Percentiles rank a stretch among this genome's conserved stretches.
Evolutionary conservation across 2,888 invertebrate species (phyloP).

Genomic region (Apamea sordens): DNA sequence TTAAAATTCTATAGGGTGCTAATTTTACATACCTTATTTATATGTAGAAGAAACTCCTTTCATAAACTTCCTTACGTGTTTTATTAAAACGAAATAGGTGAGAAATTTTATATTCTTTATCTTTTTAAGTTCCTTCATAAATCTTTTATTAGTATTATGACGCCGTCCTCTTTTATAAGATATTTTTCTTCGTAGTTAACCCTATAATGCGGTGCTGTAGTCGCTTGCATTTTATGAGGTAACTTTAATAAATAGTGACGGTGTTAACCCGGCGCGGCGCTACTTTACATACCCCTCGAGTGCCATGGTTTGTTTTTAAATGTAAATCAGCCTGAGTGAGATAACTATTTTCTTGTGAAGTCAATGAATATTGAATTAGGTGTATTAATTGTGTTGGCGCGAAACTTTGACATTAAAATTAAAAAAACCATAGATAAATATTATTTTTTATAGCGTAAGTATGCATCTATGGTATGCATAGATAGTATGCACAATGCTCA

Average conservation of each 20-base stretch:
- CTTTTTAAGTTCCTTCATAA: conserved; percentile 35
- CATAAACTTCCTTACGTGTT: conserved; percentile 8
- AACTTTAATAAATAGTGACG: conserved; percentile 56
- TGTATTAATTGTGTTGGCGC: background rate
- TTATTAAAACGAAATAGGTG: conserved; percentile 24
- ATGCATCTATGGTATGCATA: background rate
- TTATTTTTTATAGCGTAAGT: background rate
- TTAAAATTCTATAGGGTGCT: background rate
- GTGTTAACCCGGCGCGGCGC: conserved; percentile 33
- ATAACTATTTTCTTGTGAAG: conserved; percentile 40
- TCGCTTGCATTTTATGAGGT: conserved; percentile 51
- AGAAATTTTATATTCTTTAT: conserved; percentile 13
- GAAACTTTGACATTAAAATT: background rate
- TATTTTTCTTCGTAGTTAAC: conserved; percentile 48
- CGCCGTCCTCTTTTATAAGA: conserved; percentile 21
- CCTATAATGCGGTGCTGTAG: conserved; percentile 39
- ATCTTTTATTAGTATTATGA: conserved; percentile 45
- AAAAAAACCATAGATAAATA: background rate
- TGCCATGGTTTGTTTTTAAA: conserved; percentile 46
- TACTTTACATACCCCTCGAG: conserved; percentile 48
- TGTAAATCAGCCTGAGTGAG: conserved; percentile 40
- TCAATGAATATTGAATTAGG: conserved; percentile 28
- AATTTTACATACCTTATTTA: conserved; percentile 14
- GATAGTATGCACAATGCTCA: background rate
- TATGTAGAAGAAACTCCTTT: conserved; percentile 7